phyloP scores from a whole-genome alignment of 1,140 invertebrate species.

The Drosophila ananassae region DNA sequence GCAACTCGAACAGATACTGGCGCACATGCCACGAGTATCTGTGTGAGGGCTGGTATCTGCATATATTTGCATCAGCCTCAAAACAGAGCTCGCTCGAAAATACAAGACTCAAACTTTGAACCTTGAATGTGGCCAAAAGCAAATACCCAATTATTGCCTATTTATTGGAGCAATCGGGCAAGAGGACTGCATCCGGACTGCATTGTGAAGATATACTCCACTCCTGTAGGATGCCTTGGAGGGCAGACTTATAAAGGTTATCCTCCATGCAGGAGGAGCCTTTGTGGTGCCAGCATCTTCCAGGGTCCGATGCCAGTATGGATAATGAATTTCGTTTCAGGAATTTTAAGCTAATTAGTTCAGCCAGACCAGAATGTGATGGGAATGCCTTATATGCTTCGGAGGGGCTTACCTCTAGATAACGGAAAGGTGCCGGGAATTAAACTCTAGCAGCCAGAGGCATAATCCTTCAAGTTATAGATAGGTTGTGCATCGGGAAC shows the following conservation, averaged over 20 bases:
- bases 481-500: background rate
- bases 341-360: slow-evolving; percentile 42
- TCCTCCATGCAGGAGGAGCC: background rate
- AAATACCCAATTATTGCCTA: slow-evolving; percentile 74
- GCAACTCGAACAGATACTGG: slow-evolving; percentile 19
- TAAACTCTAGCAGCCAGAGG: background rate
- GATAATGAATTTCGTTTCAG: slow-evolving; percentile 33
- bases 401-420: background rate
- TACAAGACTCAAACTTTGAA: slow-evolving; percentile 31
- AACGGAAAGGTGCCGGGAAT: background rate
- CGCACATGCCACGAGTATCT: slow-evolving; percentile 6
- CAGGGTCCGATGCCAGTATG: background rate
- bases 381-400: slow-evolving; percentile 12
- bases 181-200: slow-evolving; percentile 10
- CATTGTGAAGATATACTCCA: background rate
- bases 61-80: slow-evolving; percentile 61
- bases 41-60: slow-evolving; percentile 17
- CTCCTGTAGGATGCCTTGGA: slow-evolving; percentile 1
- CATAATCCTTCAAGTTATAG: no score
- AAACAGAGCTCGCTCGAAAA: slow-evolving; percentile 39
- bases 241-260: background rate
- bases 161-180: slow-evolving; percentile 60
- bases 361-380: slow-evolving; percentile 15
- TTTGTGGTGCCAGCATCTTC: background rate
- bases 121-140: slow-evolving; percentile 30